Base-by-base conservation (phyloP, 2,113 vertebrate genomes). In the Alethe castanea region DNA sequence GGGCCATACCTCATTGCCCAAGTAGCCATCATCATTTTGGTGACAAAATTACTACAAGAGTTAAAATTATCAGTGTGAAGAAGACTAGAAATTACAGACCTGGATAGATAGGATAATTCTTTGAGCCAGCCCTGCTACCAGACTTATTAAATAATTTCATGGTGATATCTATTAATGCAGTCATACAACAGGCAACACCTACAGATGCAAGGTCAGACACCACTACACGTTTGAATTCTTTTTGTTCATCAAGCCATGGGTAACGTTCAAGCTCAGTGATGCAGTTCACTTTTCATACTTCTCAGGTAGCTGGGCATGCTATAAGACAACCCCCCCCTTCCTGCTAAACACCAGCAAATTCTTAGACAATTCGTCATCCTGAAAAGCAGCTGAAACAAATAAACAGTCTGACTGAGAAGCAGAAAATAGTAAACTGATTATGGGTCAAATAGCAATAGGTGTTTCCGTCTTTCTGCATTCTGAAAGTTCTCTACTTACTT, bases 301-400 rank as follows among this genome's bases (percentile, higher is more conserved):
- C 54, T 71, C 78, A 84, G 93, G 94, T 86, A 90, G 65, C 4
- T 72, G 48, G 48, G 61, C 81, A 77, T 25, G 69, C 69, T 88
- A 6, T 19, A 86, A 92, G 86, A 60, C 88, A 93, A 36, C 16
- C 64, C 38, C 47, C 44, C 36, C 33, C 29, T 86, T 90, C 81
- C 86, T 94, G 90, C 81, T 95, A 72, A 91, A 82, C 88, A 93
- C 74, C 50, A 86, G 56, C 71, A 81, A 91, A 97, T 97, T 97
- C 96, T 96, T 97, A 97, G 96, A 97, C 96, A 95, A 96, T 81
- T 80, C 1, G 54, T 96, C 97, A 97, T 97, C 83, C 95, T 92
- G 72, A 96, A 92, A 83, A 96, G 88, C 93, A 95, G 90, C 20
- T 74, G 92, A 96, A 96, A 94, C 91, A 95, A 94, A 95, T 82